Conservation (phyloP, 2,888 invertebrate species). For the Patella ulyssiponensis region DNA sequence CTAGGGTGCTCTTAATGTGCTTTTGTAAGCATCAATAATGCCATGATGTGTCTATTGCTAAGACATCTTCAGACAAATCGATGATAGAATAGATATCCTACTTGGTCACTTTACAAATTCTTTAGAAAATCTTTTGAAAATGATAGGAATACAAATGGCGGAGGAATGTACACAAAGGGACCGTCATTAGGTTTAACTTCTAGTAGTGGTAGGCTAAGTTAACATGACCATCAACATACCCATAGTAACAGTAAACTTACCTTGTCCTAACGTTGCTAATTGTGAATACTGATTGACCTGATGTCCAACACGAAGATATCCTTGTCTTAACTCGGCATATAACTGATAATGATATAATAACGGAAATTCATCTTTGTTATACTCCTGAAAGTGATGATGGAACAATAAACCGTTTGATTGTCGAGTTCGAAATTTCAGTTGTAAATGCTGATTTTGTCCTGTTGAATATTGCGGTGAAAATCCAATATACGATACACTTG, state of each 20-base stretch:
- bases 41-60: too few species aligned
- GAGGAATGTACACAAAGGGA: too few species aligned
- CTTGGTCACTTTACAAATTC: too few species aligned
- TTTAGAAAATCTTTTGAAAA: too few species aligned
- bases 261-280: conserved; percentile 52
- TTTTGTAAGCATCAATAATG: too few species aligned
- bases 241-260: conserved; percentile 38
- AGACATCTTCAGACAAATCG: too few species aligned
- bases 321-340: conserved; percentile 53
- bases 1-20: too few species aligned
- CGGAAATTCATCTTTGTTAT: conserved; percentile 39
- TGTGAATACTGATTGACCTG: conserved; percentile 50
- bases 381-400: conserved; percentile 51
- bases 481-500: conserved; percentile 45
- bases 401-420: conserved; percentile 55
- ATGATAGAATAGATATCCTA: too few species aligned
- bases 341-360: conserved; percentile 49
- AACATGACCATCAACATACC: too few species aligned
- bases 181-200: too few species aligned
- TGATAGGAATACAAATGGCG: too few species aligned
- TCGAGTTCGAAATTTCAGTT: conserved; percentile 52
- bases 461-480: conserved; percentile 48
- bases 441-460: conserved; percentile 48
- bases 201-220: too few species aligned
- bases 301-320: conserved; percentile 50